Evolutionary conservation across 2,888 invertebrate genomes (phyloP).

Genomic region (Leptinotarsa tumamoca): DNA sequence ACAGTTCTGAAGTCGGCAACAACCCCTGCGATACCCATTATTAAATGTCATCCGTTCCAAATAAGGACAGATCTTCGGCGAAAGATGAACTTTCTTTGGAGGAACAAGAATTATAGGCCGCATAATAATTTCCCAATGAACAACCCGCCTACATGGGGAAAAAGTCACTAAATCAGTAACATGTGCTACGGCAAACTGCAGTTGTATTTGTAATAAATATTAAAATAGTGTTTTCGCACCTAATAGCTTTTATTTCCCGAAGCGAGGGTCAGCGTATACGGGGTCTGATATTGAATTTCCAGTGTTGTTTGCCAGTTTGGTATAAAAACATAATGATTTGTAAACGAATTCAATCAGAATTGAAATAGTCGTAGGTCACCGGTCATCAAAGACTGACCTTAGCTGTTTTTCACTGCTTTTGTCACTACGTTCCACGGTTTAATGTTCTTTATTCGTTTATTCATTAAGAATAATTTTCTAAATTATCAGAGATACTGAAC

Average conservation of each 20-base stretch:
- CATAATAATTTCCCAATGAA: slow-evolving; percentile 41
- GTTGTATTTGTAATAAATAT: slow-evolving; percentile 45
- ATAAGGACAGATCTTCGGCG: slow-evolving; percentile 38
- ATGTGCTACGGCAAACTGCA: slow-evolving; percentile 40
- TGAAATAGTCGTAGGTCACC: no score
- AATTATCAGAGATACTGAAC: no score
- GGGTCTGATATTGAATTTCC: no score
- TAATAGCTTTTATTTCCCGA: background rate
- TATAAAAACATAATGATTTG: no score
- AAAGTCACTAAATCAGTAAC: slow-evolving; percentile 46
- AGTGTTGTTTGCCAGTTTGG: no score
- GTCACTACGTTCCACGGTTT: no score
- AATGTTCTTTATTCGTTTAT: no score
- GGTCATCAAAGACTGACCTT: no score
- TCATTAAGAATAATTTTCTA: no score
- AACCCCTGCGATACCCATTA: slow-evolving; percentile 46
- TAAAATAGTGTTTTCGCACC: slow-evolving; percentile 36
- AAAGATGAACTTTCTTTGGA: slow-evolving; percentile 10
- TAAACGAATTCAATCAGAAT: no score
- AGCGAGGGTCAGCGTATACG: background rate
- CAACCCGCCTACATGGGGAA: slow-evolving; percentile 33
- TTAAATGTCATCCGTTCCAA: slow-evolving; percentile 46
- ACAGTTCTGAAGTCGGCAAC: slow-evolving; percentile 42
- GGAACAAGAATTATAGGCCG: slow-evolving; percentile 36
- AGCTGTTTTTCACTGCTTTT: no score